phyloP scores from a whole-genome alignment of 2,888 invertebrate species.

The Choreutis nemorana region DNA sequence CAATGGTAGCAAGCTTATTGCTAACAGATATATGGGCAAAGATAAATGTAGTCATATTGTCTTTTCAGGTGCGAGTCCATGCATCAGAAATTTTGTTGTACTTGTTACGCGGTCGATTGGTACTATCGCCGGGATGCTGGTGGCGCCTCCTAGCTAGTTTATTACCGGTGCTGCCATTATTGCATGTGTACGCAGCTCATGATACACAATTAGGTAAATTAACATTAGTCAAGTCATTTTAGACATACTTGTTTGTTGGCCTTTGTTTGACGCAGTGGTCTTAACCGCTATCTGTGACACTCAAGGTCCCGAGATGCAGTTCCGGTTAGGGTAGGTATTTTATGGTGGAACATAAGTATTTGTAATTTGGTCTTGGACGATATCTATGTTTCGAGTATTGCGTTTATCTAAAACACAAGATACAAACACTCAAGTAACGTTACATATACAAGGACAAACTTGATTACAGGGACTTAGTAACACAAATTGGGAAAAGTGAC shows the following conservation, averaged over 20 bases:
- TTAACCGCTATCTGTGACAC: background rate
- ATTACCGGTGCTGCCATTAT: constrained; percentile 66
- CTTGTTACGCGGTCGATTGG: constrained; percentile 69
- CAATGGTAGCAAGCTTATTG: too few species aligned
- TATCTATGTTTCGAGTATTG: too few species aligned
- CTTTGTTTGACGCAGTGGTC: too few species aligned
- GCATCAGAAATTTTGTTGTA: constrained; percentile 70
- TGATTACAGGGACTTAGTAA: too few species aligned
- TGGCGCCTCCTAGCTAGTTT: constrained; percentile 65
- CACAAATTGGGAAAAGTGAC: too few species aligned
- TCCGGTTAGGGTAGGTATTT: background rate
- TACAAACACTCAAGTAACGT: too few species aligned
- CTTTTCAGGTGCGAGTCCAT: constrained; percentile 59
- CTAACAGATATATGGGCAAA: too few species aligned
- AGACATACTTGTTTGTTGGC: too few species aligned
- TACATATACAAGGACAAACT: too few species aligned
- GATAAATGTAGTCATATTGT: too few species aligned
- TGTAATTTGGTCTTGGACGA: background rate
- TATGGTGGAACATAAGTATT: constrained; percentile 3
- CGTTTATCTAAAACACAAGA: too few species aligned
- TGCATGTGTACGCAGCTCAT: constrained; percentile 67
- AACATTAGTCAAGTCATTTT: too few species aligned
- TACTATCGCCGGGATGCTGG: constrained; percentile 71
- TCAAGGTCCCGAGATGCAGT: constrained; percentile 1
- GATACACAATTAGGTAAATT: constrained; percentile 50